Base-by-base conservation (phyloP, 2,113 vertebrate genomes). In the Chloropsis hardwickii region DNA sequence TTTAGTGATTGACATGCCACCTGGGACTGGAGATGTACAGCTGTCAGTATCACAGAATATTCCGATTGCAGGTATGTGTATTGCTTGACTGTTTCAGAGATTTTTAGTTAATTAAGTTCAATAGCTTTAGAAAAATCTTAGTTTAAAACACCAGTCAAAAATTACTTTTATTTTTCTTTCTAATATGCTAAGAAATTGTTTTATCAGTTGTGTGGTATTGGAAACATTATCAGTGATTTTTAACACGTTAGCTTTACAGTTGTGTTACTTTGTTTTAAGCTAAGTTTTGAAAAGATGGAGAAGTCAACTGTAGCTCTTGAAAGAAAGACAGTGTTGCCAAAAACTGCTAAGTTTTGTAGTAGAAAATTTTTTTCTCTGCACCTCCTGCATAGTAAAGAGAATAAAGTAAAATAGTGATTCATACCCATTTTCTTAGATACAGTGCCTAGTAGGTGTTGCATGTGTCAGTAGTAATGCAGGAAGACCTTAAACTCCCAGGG, bases 1-100 rank as follows among this genome's bases (percentile, higher is more conserved):
- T 86, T 97, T 99, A 86, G 98, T 99, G n/a, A 97, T 99, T 80
- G 99, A 99, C 96, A 99, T 99, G 99, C 99, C 99, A 51, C 99
- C 99, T 58, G 99, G 99, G 71, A 99, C 99, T 23, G 99, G 99
- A 96, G 99, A 99, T 88, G 99, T 99, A 18, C 99, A 99, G 67
- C 97, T 99, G 62, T 99, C 99, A 23, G 97, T 99, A 78, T 98
- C 99, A 42, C 99, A 99, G 97, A 99, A 99, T 96, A 94, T 99
- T 97, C 99, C 99, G 2, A 88, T 99, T 92, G 97, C 99, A 98
- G 99, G 99, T 99, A 96, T 39, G 48, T 77, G 37, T 90, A 14
- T 61, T 91, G 25, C 78, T 50, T 80, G 29, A 16, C 69, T 37
- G 12, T 48, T 92, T 85, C 73, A 51, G 47, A 83, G 47, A 66